Evolutionary conservation across 2,797 vertebrate species (phyloP).

Genomic region (Squalus acanthias): DNA sequence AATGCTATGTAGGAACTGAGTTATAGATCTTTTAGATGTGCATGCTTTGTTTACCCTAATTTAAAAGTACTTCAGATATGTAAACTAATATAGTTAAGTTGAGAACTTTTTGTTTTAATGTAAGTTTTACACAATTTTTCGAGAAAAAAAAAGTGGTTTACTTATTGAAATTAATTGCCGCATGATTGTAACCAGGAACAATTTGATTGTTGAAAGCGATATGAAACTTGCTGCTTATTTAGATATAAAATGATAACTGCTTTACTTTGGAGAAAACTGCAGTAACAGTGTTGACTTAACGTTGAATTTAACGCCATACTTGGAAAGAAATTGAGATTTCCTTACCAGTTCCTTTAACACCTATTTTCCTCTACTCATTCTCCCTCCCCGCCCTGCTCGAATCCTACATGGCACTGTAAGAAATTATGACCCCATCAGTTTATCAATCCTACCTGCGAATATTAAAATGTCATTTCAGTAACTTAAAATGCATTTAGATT

Average conservation of each 20-base stretch:
- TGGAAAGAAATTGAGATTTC: neutral
- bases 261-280: neutral
- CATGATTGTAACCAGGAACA: conserved; percentile 71
- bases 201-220: conserved; percentile 44
- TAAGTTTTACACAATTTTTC: conserved; percentile 58
- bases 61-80: conserved; percentile 67
- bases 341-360: neutral
- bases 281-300: conserved; percentile 23
- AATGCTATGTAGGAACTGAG: conserved; percentile 95
- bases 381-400: neutral
- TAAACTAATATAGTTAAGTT: conserved; percentile 95
- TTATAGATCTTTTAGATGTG: conserved; percentile 90
- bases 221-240: conserved; percentile 37
- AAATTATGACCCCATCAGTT: neutral
- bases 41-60: conserved; percentile 98
- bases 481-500: neutral
- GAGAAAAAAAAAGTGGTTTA: conserved; percentile 55
- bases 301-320: neutral
- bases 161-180: conserved; percentile 67
- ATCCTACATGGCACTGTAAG: neutral
- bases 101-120: conserved; percentile 77
- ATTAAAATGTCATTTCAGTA: neutral
- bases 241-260: conserved; percentile 8
- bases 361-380: neutral
- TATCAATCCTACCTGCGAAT: neutral